Conservation (phyloP, 2,113 vertebrate genomes). For the Passer montanus region DNA sequence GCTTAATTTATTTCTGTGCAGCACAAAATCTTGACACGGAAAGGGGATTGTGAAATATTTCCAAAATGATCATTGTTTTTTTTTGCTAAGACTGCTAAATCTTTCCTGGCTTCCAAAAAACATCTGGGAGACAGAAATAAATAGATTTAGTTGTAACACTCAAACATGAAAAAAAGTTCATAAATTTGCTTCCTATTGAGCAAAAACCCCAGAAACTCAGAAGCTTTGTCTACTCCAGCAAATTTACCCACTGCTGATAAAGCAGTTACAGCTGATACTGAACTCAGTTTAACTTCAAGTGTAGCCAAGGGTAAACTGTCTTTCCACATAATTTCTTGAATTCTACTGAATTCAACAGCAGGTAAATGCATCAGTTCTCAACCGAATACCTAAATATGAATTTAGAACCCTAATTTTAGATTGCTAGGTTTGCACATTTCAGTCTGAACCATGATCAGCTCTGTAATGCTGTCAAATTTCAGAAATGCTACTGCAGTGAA, state of each 20-base stretch:
- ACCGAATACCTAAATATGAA: neutral
- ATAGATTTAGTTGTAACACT: conserved; percentile 33
- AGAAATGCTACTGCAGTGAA: neutral
- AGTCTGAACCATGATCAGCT: neutral
- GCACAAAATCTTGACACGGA: neutral
- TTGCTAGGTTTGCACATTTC: neutral
- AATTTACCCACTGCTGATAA: conserved; percentile 59
- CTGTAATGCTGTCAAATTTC: neutral
- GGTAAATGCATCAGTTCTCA: conserved; percentile 10
- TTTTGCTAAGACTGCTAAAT: conserved; percentile 53
- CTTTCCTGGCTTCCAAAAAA: conserved; percentile 37
- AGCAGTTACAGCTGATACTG: conserved; percentile 40
- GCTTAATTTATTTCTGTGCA: conserved; percentile 14
- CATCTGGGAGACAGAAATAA: conserved; percentile 56
- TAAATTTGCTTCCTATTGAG: conserved; percentile 56
- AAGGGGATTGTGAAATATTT: conserved; percentile 7
- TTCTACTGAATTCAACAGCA: neutral
- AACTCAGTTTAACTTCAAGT: conserved; percentile 44
- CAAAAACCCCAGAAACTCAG: conserved; percentile 22
- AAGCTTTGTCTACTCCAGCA: conserved; percentile 65
- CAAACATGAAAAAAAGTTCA: conserved; percentile 22
- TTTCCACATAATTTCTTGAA: neutral
- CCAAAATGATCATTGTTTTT: neutral
- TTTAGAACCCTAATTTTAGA: neutral
- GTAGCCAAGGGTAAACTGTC: conserved; percentile 41